Evolutionary conservation across 2,113 vertebrate species (phyloP).

Genomic region (Hypocryptadius cinnamomeus): DNA sequence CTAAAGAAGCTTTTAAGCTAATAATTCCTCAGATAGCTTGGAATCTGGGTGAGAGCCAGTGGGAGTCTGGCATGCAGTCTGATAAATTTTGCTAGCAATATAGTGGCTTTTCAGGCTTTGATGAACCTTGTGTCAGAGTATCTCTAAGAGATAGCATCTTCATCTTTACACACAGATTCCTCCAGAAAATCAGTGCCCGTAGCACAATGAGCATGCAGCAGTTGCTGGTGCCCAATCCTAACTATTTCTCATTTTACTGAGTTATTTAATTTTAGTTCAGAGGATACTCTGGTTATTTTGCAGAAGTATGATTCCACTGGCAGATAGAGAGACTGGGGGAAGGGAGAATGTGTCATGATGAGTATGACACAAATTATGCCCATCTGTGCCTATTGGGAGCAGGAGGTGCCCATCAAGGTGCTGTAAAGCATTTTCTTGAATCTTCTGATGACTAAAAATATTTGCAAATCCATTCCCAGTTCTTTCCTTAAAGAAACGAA

Average conservation of each 20-base stretch:
- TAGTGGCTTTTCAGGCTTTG: background rate
- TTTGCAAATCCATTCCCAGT: background rate
- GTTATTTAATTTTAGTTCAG: background rate
- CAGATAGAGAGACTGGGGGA: background rate
- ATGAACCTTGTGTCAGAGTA: background rate
- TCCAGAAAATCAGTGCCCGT: background rate
- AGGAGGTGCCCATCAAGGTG: background rate
- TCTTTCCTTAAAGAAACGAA: background rate
- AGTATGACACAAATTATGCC: background rate
- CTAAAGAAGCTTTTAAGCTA: conserved; percentile 24
- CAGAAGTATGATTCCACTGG: background rate
- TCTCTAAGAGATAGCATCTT: background rate
- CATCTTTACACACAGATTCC: background rate
- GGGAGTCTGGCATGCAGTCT: background rate
- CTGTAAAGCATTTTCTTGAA: background rate
- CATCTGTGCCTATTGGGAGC: background rate
- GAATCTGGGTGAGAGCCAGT: conserved; percentile 13
- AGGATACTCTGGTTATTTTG: background rate
- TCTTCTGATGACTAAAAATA: background rate
- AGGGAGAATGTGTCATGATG: fast-evolving
- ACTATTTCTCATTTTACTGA: background rate
- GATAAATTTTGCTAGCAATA: background rate
- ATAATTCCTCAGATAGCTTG: background rate
- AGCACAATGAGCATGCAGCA: background rate
- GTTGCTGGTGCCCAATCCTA: background rate